Evolutionary conservation across 1,140 invertebrate genomes (phyloP), one percentile per base, ranked within the genome.

Genomic region (Drosophila oshimai): DNA sequence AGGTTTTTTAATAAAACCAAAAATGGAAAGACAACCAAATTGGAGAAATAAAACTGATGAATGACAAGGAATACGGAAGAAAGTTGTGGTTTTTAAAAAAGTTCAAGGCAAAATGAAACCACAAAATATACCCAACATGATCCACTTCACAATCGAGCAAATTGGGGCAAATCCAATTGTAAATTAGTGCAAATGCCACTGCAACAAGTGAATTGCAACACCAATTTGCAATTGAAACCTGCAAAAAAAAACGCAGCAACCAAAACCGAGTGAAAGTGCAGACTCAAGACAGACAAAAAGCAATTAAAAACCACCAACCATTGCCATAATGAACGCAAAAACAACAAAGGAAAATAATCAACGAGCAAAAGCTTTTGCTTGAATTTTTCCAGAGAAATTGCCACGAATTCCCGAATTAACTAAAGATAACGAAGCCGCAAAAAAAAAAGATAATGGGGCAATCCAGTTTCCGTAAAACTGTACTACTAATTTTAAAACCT

Each of bases 151-250:
- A 33, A 15, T 12, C 15, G 2, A 58, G 15, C 20, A 33, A 44
- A 60, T 61, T 61, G 15, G 34, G 20, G 42, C 33, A 65, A 39
- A 39, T 65, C 13, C 36, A n/a, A 15, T 2, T 9, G 41, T 7
- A 26, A 44, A 26, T 41, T 26, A 18, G n/a, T 29, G 20, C 42
- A 60, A 36, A 26, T 45, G 18, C 26, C 36, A 10, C 18, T 15
- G 62, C 62, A 65, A 64, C 61, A 65, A 41, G 58, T 65, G 58
- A 39, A 58, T 60, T 62, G 13, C 54, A 51, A n/a, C n/a, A n/a
- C n/a, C n/a, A 37, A 22, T 5, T 28, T 22, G 49, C 24, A 47
- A 49, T 22, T 22, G 7, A 34, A 62, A 36, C 37, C 12, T n/a
- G 53, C n/a, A 62, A 58, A 58, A 28, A 29, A 31, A 47, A 47